Base-by-base conservation (phyloP, 2,113 vertebrate genomes). In the Emydura subglobosa region DNA sequence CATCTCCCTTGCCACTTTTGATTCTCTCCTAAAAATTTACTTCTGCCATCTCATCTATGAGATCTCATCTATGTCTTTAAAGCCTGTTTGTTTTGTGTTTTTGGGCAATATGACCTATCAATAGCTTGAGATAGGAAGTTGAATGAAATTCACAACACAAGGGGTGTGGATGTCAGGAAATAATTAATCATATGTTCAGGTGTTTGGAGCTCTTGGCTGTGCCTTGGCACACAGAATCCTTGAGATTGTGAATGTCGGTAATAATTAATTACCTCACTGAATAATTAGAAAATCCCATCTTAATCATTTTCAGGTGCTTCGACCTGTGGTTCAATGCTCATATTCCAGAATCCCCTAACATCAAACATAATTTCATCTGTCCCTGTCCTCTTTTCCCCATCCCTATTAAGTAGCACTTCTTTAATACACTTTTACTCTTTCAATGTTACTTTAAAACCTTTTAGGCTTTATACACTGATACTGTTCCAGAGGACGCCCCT, bases 401-500 rank as follows among this genome's bases (percentile, higher is more conserved):
- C 3, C 5, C n/a, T 76, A 79, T 89, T 42, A 89, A 68, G 17
- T 16, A 44, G 29, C 84, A 11, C 8, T 83, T 76, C 11, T 6
- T 82, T 90, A 1, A 1, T 7, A 1, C 79, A 12, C 14, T 83
- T 88, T 50, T 57, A 51, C 9, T 80, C 25, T 79, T 95, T 86
- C 47, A 89, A 2, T 83, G 29, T 87, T 85, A 85, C 83, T 92
- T 97, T 90, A 68, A 93, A 93, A 91, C 95, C 74, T 97, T 97
- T 55, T 89, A 99, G 99, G 97, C 98, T 51, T 89, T 98, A 0
- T 99, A 99, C 94, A 98, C 98, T 1, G 99, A 99, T 85, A 98
- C 98, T 0, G 96, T 99, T 97, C 98, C 99, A n/a, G 99, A 99
- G 97, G 99, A 99, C 79, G 96, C 98, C 25, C 97, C 98, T 79